These are phyloP conservation scores for Calephelis nemesis DNA, from an alignment of 1,140 invertebrate genomes.

Conservation along the genomic window DNA sequence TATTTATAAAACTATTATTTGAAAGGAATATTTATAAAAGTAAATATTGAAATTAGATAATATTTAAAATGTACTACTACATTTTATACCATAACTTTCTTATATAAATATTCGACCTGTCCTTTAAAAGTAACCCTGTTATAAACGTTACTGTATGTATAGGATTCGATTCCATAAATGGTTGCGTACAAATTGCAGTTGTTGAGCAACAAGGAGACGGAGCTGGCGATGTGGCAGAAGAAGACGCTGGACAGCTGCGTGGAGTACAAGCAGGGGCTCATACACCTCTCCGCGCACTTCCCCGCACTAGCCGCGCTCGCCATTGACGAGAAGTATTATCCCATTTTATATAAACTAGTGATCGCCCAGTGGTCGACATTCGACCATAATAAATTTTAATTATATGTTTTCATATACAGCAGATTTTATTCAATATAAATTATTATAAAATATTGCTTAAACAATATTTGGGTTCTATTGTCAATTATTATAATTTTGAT, in stretches of 20 bases:
- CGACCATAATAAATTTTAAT: too few relatives aligned
- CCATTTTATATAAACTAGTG: not conserved
- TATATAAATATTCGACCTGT: too few relatives aligned
- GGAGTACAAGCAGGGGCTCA: conserved; percentile 62
- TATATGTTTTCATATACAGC: too few relatives aligned
- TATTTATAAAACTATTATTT: too few relatives aligned
- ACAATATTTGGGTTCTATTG: too few relatives aligned
- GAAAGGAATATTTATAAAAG: too few relatives aligned
- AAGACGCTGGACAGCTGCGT: conserved; percentile 56
- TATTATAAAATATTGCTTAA: too few relatives aligned
- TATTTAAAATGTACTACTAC: too few relatives aligned
- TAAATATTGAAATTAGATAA: too few relatives aligned
- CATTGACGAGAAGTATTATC: conserved; percentile 38
- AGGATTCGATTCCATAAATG: not conserved
- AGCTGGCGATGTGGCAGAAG: conserved; percentile 64
- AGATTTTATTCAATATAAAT: too few relatives aligned
- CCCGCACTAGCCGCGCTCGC: conserved; percentile 45
- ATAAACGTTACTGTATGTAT: not conserved
- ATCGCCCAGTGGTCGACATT: not conserved
- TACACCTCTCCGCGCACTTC: conserved; percentile 52
- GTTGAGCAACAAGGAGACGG: conserved; percentile 53
- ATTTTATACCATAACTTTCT: too few relatives aligned
- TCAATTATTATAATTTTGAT: too few relatives aligned
- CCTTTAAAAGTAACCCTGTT: not conserved
- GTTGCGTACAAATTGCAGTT: conserved; percentile 33